phyloP scores from a whole-genome alignment of 2,797 vertebrate species.

The Percopsis omiscomaycus region DNA sequence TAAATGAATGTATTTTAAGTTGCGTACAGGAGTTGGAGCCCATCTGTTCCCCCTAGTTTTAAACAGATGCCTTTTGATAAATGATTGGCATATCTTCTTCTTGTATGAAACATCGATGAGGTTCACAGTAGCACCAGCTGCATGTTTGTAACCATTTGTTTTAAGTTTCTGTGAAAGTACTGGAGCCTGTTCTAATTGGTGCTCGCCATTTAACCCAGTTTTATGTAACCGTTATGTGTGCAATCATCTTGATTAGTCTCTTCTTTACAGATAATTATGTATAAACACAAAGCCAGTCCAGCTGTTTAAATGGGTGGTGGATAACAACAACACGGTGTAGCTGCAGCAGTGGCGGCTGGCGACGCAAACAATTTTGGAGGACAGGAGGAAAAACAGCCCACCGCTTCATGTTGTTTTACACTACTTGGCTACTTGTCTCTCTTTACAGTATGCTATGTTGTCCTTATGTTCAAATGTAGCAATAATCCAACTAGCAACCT shows the following conservation, averaged over 20 bases:
- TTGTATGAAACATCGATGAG: background rate
- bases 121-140: slow-evolving; percentile 25
- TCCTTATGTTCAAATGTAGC: no score
- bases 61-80: slow-evolving; percentile 24
- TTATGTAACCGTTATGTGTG: background rate
- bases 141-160: slow-evolving; percentile 2
- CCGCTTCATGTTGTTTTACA: no score
- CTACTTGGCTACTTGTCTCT: no score
- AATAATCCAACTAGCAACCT: no score
- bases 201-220: background rate
- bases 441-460: no score
- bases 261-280: background rate
- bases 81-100: slow-evolving; percentile 15
- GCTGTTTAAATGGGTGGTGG: background rate
- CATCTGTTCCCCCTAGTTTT: slow-evolving; percentile 10
- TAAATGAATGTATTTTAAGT: no score
- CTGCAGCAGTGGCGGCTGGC: background rate
- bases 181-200: background rate
- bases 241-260: slow-evolving; percentile 7
- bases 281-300: background rate
- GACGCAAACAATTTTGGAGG: no score
- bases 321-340: background rate
- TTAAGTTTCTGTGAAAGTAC: background rate
- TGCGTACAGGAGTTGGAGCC: no score
- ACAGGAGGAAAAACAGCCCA: no score